Percentiles rank a stretch among this genome's conserved stretches.
Evolutionary conservation across 2,797 vertebrate genomes (phyloP).

Genomic region (Ibycter americanus): DNA sequence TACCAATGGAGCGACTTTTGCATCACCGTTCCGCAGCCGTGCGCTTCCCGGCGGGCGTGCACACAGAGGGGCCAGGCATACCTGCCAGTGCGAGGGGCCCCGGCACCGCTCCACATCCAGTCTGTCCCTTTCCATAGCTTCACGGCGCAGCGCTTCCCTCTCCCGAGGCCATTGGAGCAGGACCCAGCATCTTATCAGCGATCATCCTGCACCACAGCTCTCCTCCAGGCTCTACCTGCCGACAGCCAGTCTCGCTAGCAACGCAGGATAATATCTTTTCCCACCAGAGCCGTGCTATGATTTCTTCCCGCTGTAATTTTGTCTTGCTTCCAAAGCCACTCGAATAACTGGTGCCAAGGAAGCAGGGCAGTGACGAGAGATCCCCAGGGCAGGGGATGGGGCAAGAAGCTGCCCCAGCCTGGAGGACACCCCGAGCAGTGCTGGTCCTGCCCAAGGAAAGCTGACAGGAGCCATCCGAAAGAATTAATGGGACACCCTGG

Average conservation of each 20-base stretch:
- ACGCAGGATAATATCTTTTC: conserved; percentile 26
- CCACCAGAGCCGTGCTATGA: not conserved
- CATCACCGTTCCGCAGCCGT: not conserved
- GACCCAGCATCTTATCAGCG: conserved; percentile 88
- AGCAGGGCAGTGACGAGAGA: not conserved
- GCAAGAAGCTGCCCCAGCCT: not conserved
- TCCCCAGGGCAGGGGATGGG: not conserved
- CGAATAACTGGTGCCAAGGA: not conserved
- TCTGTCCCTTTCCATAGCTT: conserved; percentile 92
- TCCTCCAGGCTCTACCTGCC: conserved; percentile 53
- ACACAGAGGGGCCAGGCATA: conserved; percentile 76
- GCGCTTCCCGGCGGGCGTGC: not conserved
- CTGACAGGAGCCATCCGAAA: not conserved
- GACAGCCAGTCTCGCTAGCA: not conserved
- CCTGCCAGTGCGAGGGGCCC: conserved; percentile 87
- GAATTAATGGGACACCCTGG: not conserved
- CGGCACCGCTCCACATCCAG: conserved; percentile 88
- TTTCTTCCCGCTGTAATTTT: conserved; percentile 20
- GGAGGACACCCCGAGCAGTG: not conserved
- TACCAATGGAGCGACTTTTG: not conserved
- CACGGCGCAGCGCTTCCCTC: conserved; percentile 82
- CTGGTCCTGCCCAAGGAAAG: not conserved
- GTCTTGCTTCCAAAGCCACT: not conserved
- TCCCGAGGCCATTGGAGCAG: conserved; percentile 85
- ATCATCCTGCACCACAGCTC: conserved; percentile 27